phyloP scores from a whole-genome alignment of 2,113 vertebrate genomes.

The Malurus cyaneus region DNA sequence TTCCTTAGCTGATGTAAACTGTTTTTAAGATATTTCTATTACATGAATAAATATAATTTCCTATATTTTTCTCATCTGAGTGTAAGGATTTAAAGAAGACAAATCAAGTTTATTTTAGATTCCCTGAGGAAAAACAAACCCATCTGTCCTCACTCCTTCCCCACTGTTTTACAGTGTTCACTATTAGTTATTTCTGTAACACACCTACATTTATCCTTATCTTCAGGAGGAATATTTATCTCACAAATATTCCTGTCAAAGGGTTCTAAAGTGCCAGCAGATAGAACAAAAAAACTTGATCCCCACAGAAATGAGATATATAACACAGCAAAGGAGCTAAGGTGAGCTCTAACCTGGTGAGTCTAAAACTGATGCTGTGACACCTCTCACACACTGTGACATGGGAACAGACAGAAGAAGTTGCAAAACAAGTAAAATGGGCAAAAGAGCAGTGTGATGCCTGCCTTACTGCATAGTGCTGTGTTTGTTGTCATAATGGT shows the following conservation, averaged over 20 bases:
- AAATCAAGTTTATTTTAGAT: slow-evolving; percentile 58
- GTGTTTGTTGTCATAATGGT: neutral
- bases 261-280: neutral
- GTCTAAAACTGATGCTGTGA: neutral
- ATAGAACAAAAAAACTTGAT: neutral
- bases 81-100: slow-evolving; percentile 55
- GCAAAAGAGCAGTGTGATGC: neutral
- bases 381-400: fast-evolving
- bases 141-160: slow-evolving; percentile 48
- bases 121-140: slow-evolving; percentile 55
- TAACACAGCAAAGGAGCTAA: neutral
- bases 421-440: neutral
- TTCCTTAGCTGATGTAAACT: neutral
- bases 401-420: neutral
- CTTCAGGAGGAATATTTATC: slow-evolving; percentile 7
- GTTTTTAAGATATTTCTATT: neutral
- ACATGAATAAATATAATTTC: slow-evolving; percentile 29
- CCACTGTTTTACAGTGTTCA: neutral
- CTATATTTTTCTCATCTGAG: neutral
- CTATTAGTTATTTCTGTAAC: slow-evolving; percentile 43
- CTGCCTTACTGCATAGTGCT: neutral
- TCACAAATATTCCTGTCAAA: slow-evolving; percentile 4
- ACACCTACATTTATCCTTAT: slow-evolving; percentile 18
- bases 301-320: neutral
- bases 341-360: neutral